Evolutionary conservation across 1,140 invertebrate species (phyloP).

Genomic region (Bombus superbus): DNA sequence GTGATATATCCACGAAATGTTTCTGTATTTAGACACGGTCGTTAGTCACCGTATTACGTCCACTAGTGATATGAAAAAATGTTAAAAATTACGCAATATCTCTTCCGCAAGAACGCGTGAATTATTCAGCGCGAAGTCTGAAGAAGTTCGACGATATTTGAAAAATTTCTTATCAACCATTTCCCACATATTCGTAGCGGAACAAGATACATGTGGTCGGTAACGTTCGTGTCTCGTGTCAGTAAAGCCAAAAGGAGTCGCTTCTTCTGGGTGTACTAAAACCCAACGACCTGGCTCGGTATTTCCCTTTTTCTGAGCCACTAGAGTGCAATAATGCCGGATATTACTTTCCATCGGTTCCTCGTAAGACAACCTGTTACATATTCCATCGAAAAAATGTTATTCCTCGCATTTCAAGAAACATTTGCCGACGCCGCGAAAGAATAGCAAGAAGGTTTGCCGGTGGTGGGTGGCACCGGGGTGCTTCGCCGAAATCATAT

Average conservation of each 20-base stretch:
- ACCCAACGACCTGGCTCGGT: background rate
- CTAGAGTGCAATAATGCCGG: conserved; percentile 45
- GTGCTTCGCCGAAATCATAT: conserved; percentile 59
- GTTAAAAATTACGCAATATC: background rate
- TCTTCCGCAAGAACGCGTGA: background rate
- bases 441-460: background rate
- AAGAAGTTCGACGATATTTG: background rate
- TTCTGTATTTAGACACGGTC: background rate
- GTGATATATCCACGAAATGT: background rate
- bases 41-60: background rate
- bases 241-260: background rate
- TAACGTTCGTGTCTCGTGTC: too few species aligned
- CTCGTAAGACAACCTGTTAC: conserved; percentile 65
- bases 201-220: conserved; percentile 3
- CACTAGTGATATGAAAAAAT: background rate
- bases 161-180: background rate
- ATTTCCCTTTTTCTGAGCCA: conserved; percentile 14
- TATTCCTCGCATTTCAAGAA: conserved; percentile 49
- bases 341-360: conserved; percentile 57
- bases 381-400: conserved; percentile 60
- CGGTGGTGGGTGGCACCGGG: background rate
- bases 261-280: conserved; percentile 22
- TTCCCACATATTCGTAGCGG: background rate
- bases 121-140: background rate
- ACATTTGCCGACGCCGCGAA: conserved; percentile 13